Evolutionary conservation across 2,113 vertebrate genomes (phyloP).

Genomic region (Pterocles gutturalis): DNA sequence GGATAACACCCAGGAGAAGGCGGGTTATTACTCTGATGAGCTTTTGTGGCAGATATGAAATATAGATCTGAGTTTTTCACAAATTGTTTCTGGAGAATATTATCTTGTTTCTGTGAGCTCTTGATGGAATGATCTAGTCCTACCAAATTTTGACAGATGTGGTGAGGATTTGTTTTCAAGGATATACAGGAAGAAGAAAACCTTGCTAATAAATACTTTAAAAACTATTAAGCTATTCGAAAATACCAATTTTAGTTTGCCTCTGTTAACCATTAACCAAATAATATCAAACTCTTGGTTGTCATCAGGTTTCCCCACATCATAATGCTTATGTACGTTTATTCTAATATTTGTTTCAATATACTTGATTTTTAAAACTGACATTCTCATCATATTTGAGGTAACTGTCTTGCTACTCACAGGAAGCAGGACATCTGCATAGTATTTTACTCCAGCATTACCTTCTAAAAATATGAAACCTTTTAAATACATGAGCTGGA

Average conservation of each 20-base stretch:
- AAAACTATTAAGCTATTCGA: constrained; percentile 31
- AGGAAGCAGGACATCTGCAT: not conserved
- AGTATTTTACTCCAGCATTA: not conserved
- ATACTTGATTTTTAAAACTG: not conserved
- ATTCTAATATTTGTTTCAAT: not conserved
- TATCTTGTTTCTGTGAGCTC: constrained; percentile 89
- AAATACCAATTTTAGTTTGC: not conserved
- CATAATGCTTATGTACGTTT: not conserved
- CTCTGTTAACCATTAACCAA: not conserved
- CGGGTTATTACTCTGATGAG: constrained; percentile 99
- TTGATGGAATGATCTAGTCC: constrained; percentile 81
- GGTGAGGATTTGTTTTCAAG: constrained; percentile 74
- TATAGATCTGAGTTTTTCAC: constrained; percentile 96
- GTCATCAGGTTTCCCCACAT: not conserved
- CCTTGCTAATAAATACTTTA: constrained; percentile 23
- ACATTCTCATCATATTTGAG: not conserved
- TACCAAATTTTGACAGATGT: constrained; percentile 78
- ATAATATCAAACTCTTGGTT: not conserved
- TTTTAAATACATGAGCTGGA: not conserved
- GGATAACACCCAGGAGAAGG: constrained; percentile 98
- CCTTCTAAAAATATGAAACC: not conserved
- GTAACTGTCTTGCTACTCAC: not conserved
- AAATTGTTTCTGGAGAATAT: constrained; percentile 93
- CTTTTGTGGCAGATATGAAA: constrained; percentile 99
- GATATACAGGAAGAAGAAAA: constrained; percentile 38